A percentile compares a stretch with the other conserved stretches of the same genome.
phyloP scores from a whole-genome alignment of 2,113 vertebrate species.

The Theristicus caerulescens region DNA sequence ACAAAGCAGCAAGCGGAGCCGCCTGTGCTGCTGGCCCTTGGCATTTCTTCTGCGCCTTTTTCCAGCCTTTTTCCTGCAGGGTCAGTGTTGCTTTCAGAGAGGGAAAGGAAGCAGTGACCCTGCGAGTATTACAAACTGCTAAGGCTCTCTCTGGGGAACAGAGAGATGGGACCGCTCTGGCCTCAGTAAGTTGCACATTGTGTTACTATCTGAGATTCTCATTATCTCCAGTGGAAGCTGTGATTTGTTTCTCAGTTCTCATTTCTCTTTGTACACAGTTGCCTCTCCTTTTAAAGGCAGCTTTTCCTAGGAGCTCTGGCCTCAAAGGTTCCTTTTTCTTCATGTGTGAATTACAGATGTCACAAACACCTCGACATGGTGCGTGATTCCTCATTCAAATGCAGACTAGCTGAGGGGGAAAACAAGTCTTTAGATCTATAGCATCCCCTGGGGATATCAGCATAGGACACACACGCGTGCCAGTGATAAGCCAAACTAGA shows the following conservation, averaged over 20 bases:
- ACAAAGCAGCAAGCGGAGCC: accelerated
- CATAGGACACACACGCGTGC: background rate
- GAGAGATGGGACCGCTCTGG: background rate
- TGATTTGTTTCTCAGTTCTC: constrained; percentile 46
- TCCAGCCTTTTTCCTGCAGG: background rate
- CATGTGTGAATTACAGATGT: constrained; percentile 46
- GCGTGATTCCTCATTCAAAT: constrained; percentile 49
- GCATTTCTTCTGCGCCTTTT: background rate
- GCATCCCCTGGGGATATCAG: constrained; percentile 19
- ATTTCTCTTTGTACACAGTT: constrained; percentile 23
- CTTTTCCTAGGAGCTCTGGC: constrained; percentile 12
- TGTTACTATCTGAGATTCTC: background rate
- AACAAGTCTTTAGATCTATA: background rate
- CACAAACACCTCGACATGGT: constrained; percentile 11
- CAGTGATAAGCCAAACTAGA: constrained; percentile 37
- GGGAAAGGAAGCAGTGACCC: background rate
- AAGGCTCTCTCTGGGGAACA: background rate
- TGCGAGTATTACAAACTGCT: background rate
- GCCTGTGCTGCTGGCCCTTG: background rate
- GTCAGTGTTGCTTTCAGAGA: background rate
- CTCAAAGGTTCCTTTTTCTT: constrained; percentile 36
- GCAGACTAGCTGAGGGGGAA: constrained; percentile 29
- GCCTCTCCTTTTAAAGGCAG: constrained; percentile 34
- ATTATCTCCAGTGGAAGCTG: constrained; percentile 47
- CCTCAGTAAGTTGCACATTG: background rate